Percentiles rank a stretch among this genome's conserved stretches.
Evolutionary conservation across 2,113 vertebrate species (phyloP).

Genomic region (Hippocampus comes): DNA sequence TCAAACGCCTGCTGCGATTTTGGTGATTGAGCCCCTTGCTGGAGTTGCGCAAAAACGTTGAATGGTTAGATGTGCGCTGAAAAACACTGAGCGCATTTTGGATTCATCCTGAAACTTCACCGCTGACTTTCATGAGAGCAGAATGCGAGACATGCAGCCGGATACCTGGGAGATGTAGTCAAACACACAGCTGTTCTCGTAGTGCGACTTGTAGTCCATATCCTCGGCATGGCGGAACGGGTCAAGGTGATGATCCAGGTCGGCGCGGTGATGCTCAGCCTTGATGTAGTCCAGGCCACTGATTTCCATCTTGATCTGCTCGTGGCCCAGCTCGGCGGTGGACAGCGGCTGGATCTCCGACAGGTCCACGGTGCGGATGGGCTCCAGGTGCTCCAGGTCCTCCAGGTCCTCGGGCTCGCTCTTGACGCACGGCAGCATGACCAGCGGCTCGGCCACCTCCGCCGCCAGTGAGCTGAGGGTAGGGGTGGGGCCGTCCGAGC

Average conservation of each 20-base stretch:
- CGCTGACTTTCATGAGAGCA: neutral
- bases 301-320: conserved; percentile 80
- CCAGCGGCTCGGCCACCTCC: conserved; percentile 68
- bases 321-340: conserved; percentile 74
- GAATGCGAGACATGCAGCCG: neutral
- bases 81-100: neutral
- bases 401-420: conserved; percentile 65
- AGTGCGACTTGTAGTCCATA: conserved; percentile 75
- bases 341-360: conserved; percentile 76
- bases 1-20: no score
- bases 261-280: conserved; percentile 68
- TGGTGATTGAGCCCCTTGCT: no score
- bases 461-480: conserved; percentile 69
- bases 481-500: conserved; percentile 64
- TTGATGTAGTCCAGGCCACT: conserved; percentile 79
- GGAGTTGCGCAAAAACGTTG: no score
- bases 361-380: conserved; percentile 73
- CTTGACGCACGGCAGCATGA: conserved; percentile 76
- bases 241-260: conserved; percentile 50
- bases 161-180: conserved; percentile 76
- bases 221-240: conserved; percentile 63
- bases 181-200: conserved; percentile 73
- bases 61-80: no score
- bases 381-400: conserved; percentile 58
- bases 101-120: neutral